phyloP scores from a whole-genome alignment of 2,888 invertebrate species.

The Copidosoma aretas region DNA sequence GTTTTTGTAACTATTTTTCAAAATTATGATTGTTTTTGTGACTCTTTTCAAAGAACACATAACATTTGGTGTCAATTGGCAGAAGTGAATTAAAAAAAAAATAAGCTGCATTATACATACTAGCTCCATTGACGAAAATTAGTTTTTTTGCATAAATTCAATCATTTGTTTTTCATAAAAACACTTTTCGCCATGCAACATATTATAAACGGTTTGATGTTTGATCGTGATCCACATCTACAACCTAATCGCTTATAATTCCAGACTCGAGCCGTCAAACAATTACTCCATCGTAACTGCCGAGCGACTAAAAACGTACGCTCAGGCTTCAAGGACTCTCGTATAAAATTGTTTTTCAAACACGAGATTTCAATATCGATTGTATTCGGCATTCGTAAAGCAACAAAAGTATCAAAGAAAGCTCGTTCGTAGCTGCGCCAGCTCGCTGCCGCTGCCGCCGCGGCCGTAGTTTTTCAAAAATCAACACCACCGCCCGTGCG shows the following conservation, averaged over 20 bases:
- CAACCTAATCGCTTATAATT: not conserved
- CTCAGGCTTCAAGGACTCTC: constrained; percentile 17
- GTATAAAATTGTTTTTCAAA: constrained; percentile 30
- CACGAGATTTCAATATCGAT: constrained; percentile 13
- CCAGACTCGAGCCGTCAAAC: not conserved
- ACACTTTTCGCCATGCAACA: no score
- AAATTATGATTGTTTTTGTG: no score
- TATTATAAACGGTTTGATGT: no score
- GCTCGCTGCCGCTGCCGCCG: constrained; percentile 10
- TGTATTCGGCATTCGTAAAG: constrained; percentile 7
- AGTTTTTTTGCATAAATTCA: no score
- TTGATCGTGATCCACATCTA: not conserved
- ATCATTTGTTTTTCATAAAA: no score
- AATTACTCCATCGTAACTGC: constrained; percentile 8
- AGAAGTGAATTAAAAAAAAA: no score
- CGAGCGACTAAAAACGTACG: constrained; percentile 8
- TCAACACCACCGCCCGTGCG: constrained; percentile 2
- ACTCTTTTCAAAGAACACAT: no score
- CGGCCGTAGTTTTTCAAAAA: constrained; percentile 21
- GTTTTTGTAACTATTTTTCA: no score
- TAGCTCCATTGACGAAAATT: no score
- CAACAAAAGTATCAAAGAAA: constrained; percentile 8
- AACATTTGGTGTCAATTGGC: no score
- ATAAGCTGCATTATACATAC: no score
- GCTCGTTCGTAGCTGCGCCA: constrained; percentile 12